Percentiles rank a stretch among this genome's conserved stretches.
These are phyloP conservation scores for Phaethornis superciliosus DNA, from an alignment of 2,113 vertebrate genomes.

Conservation along the genomic window DNA sequence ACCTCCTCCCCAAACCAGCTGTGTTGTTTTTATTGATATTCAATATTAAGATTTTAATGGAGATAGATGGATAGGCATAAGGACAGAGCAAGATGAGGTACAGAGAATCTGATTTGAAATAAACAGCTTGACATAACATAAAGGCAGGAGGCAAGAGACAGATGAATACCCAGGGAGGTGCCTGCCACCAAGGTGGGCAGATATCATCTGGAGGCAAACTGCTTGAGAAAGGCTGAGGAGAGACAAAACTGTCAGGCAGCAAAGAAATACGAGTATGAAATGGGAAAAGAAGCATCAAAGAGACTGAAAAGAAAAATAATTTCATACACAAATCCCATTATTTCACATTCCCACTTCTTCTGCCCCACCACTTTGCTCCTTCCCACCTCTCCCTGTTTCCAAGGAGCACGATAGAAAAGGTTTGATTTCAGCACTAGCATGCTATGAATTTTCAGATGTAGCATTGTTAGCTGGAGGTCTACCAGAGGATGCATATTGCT, in stretches of 20 bases:
- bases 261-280: not conserved
- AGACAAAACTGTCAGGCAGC: slow-evolving; percentile 4
- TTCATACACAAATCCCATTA: not conserved
- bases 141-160: not conserved
- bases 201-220: slow-evolving; percentile 21
- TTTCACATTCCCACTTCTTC: not conserved
- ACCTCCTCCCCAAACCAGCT: not conserved
- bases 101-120: not conserved
- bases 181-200: slow-evolving; percentile 44
- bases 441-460: not conserved
- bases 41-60: slow-evolving; percentile 62
- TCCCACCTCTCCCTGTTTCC: not conserved
- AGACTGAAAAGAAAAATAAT: not conserved
- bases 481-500: slow-evolving; percentile 54
- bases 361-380: not conserved
- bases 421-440: not conserved
- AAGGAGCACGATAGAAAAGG: not conserved
- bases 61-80: not conserved
- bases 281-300: not conserved
- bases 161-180: slow-evolving; percentile 28
- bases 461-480: slow-evolving; percentile 31
- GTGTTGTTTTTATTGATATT: slow-evolving; percentile 48
- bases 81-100: not conserved
- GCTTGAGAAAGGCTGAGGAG: not conserved
- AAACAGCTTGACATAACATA: not conserved